Percentiles rank a stretch among this genome's conserved stretches.
Evolutionary conservation across 2,888 invertebrate species (phyloP).

Genomic region (Xestia ashworthii): DNA sequence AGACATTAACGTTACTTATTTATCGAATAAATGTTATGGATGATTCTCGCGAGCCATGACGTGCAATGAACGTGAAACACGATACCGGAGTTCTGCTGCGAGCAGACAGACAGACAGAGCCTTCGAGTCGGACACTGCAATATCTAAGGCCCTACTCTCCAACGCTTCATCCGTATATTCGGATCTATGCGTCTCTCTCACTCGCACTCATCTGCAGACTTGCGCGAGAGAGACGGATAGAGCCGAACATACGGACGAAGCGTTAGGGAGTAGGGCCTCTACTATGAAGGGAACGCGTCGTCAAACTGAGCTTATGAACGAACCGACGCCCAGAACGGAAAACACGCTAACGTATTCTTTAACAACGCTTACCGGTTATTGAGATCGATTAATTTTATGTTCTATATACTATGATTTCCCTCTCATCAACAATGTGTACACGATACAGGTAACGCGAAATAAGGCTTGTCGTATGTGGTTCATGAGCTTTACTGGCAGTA

Average conservation of each 20-base stretch:
- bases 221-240: too few species aligned
- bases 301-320: constrained; percentile 51
- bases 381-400: constrained; percentile 88
- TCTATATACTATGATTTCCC: constrained; percentile 86
- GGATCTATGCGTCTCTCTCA: too few species aligned
- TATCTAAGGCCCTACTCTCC: too few species aligned
- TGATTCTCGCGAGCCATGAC: constrained; percentile 73
- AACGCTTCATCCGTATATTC: too few species aligned
- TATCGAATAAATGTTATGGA: constrained; percentile 76
- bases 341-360: constrained; percentile 79
- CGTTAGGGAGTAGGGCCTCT: too few species aligned
- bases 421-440: constrained; percentile 85
- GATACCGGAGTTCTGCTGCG: constrained; percentile 67
- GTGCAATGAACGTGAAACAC: constrained; percentile 63
- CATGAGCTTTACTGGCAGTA: constrained; percentile 77
- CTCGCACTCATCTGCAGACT: too few species aligned
- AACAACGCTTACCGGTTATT: constrained; percentile 87
- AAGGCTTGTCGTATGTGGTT: constrained; percentile 86
- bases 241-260: too few species aligned
- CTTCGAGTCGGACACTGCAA: constrained; percentile 79
- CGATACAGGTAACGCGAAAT: constrained; percentile 88
- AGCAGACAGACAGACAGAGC: constrained; percentile 67
- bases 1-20: constrained; percentile 80
- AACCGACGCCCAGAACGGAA: constrained; percentile 74
- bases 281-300: constrained; percentile 59